Percentiles rank a stretch among this genome's conserved stretches.
Conservation (phyloP, 2,888 invertebrate species). For the Graphium colonna region DNA sequence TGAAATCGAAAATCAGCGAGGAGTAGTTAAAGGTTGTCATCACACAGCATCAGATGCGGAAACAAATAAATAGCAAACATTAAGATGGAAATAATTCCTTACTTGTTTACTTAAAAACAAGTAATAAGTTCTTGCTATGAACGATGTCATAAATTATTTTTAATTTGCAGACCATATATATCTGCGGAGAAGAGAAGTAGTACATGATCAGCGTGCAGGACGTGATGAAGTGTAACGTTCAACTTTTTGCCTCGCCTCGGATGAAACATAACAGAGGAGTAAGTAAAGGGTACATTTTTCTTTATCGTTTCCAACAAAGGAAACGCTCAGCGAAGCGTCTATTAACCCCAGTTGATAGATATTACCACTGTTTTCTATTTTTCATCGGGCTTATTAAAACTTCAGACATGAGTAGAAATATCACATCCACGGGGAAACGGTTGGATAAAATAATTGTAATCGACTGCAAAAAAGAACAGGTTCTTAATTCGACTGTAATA, state of each 20-base stretch:
- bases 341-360: neutral
- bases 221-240: neutral
- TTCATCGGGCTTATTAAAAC: neutral
- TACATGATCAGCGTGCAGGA: neutral
- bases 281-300: neutral
- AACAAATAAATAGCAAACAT: too few relatives aligned
- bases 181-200: slow-evolving; percentile 23
- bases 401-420: neutral
- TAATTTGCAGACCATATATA: slow-evolving; percentile 25
- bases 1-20: too few relatives aligned
- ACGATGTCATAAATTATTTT: too few relatives aligned
- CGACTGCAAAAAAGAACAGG: too few relatives aligned
- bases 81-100: too few relatives aligned
- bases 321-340: neutral
- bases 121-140: too few relatives aligned
- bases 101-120: too few relatives aligned
- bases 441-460: too few relatives aligned
- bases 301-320: neutral
- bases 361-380: neutral
- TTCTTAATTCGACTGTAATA: too few relatives aligned
- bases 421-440: too few relatives aligned
- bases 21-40: too few relatives aligned
- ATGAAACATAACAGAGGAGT: neutral
- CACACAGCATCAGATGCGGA: too few relatives aligned
- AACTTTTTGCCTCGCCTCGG: slow-evolving; percentile 2